Evolutionary conservation across 2,113 vertebrate species (phyloP), one percentile per base, ranked within the genome.

Genomic region (Mustela lutreola): DNA sequence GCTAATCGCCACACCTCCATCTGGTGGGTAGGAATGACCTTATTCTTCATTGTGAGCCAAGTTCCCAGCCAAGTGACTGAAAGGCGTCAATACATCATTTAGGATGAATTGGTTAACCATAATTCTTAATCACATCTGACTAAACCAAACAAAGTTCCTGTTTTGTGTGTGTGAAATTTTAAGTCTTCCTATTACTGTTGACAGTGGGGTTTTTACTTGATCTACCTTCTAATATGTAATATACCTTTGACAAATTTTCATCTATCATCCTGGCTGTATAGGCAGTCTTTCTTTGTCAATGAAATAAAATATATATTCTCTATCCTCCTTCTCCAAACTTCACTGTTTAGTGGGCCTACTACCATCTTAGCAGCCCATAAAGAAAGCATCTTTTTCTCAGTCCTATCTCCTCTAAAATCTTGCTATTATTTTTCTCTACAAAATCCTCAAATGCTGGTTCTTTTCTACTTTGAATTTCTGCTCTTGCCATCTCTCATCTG

Each of bases 391-490:
- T 73, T 53, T 79, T 92, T 42, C 18, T 93, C 39, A 73, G 39
- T 62, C 21, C 5, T 4, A 39, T 94, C 36, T 87, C 10, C 95
- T 94, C 73, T 86, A 81, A 95, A 95, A 75, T 79, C 42, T 39
- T 85, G 18, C 50, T 15, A 56, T 39, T 76, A 31, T 75, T n/a
- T 89, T n/a, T 14, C 4, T 1, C 10, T 15, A 12, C 10, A 21
- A 78, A 48, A 42, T 36, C 48, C 91, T 87, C 73, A 83, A 26
- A 86, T 73, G 4, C 21, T 82, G 5, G 7, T 87, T 87, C 14
- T 93, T 91, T 82, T 65, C 22, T 70, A 39, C 22, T 87, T 89
- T 89, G 76, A 82, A 58, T 83, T 70, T 93, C 91, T 94, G 18
- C n/a, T 45, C 2, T 87, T 89, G 18, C 63, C 26, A 4, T 71